A percentile compares a stretch with the other conserved stretches of the same genome.
phyloP scores from a whole-genome alignment of 2,113 vertebrate species.

The Hypomesus transpacificus region DNA sequence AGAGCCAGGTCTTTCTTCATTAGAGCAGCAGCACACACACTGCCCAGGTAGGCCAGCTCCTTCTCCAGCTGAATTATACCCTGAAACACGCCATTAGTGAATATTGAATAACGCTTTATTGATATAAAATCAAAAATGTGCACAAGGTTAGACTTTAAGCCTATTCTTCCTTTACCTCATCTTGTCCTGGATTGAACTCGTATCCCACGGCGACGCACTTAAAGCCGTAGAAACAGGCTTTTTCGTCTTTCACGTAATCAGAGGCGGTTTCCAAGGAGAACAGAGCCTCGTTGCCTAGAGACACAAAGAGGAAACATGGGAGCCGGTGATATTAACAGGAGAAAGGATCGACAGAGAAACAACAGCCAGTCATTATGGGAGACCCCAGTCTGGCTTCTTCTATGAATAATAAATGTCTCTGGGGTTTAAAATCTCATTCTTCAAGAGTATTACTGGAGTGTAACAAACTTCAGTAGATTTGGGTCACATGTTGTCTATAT shows the following conservation, averaged over 20 bases:
- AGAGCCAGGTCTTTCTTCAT: conserved; percentile 98
- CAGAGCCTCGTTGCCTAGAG: conserved; percentile 90
- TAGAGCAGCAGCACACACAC: conserved; percentile 92
- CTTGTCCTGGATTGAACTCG: conserved; percentile 92
- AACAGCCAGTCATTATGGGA: conserved; percentile 2
- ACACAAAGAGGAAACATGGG: conserved; percentile 17
- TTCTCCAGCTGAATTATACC: conserved; percentile 96
- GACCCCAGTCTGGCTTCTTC: background rate
- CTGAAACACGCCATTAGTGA: conserved; percentile 64
- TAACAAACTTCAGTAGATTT: too few species aligned
- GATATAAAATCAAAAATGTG: too few species aligned
- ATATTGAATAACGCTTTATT: too few species aligned
- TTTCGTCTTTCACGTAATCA: conserved; percentile 99
- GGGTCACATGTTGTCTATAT: too few species aligned
- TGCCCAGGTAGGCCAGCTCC: conserved; percentile 92
- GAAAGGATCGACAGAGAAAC: conserved; percentile 2
- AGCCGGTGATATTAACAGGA: background rate
- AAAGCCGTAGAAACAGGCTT: conserved; percentile 95
- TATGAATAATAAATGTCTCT: too few species aligned
- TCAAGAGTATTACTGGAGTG: too few species aligned
- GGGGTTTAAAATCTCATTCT: too few species aligned
- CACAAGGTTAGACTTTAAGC: too few species aligned
- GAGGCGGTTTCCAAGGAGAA: conserved; percentile 98
- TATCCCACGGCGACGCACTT: conserved; percentile 96
- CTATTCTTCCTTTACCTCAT: conserved; percentile 79